Evolutionary conservation across 2,888 invertebrate species (phyloP).

Genomic region (Anoplius nigerrimus): DNA sequence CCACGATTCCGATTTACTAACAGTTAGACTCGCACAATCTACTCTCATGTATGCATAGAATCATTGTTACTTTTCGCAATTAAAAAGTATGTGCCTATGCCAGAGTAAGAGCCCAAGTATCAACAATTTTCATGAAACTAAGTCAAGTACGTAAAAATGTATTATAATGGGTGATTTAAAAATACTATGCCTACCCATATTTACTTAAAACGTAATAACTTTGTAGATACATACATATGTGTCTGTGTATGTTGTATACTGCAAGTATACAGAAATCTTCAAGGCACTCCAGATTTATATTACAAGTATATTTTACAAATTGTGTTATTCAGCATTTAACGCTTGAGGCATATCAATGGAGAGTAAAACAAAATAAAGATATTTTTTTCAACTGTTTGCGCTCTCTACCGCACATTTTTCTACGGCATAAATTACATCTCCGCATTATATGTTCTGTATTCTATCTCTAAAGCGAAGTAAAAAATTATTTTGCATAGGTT

Average conservation of each 20-base stretch:
- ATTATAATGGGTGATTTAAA: slow-evolving; percentile 52
- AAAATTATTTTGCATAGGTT: slow-evolving; percentile 32
- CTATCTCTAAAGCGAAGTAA: slow-evolving; percentile 28
- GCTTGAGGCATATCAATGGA: slow-evolving; percentile 39
- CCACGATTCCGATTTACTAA: no score
- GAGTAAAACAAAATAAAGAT: slow-evolving; percentile 28
- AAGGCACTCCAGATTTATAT: slow-evolving; percentile 75
- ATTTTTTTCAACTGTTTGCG: slow-evolving; percentile 19
- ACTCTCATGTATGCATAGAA: slow-evolving; percentile 1
- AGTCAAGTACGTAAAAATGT: slow-evolving; percentile 45
- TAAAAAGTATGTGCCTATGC: slow-evolving; percentile 23
- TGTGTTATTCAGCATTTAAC: slow-evolving; percentile 47
- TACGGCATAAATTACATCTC: slow-evolving; percentile 37
- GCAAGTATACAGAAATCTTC: slow-evolving; percentile 71
- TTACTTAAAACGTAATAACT: slow-evolving; percentile 59
- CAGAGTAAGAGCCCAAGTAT: slow-evolving; percentile 36
- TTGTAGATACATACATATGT: slow-evolving; percentile 53
- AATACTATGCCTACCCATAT: slow-evolving; percentile 59
- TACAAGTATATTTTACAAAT: slow-evolving; percentile 72
- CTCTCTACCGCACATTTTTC: slow-evolving; percentile 23
- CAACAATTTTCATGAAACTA: slow-evolving; percentile 32
- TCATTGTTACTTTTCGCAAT: slow-evolving; percentile 17
- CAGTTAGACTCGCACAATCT: no score
- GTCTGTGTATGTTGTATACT: slow-evolving; percentile 58
- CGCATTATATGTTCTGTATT: slow-evolving; percentile 25